Evolutionary conservation across 1,140 invertebrate genomes (phyloP), one percentile per base, ranked within the genome.

Genomic region (Brachionus rotundiformis): DNA sequence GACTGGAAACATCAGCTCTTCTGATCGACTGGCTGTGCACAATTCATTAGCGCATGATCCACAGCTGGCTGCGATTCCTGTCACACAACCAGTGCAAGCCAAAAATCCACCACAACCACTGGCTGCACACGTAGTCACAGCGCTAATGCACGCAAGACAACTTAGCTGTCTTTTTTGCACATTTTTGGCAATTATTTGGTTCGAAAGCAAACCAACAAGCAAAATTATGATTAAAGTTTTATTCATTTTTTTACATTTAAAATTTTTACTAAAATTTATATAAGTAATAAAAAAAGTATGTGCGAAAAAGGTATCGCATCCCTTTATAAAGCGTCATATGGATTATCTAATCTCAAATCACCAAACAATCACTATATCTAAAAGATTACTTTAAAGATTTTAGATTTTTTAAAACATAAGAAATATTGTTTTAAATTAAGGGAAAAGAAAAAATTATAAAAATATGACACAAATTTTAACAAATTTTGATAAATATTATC

Each of bases 41-140:
- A 77, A 59, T 25, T 77, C 73, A 33, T 77, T 77, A 27, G 73
- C 44, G 13, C 73, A 77, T 77, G 41, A 29, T 31, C 49, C 49
- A 27, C 73, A 77, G 25, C 73, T 44, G 5, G 73, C 41, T n/a
- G 73, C 73, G 33, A 77, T 77, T 33, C 73, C 73, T n/a, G 73
- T 59, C 5, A 77, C 73, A 16, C 73, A 77, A 27, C 27, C 41
- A 59, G 39, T 27, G 49, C 73, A 77, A 47, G 44, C 73, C 39
- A 77, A 27, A 49, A 77, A 54, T 8, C 44, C 49, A 44, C 73
- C 49, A 47, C 73, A 77, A 6, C 63, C 63, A 29, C 23, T 54
- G 3, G 44, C 73, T 23, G 73, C 73, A 77, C 73, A 77, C 6
- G 36, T 13, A 33, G 27, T 59, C 19, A 77, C 27, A 77, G 73